Evolutionary conservation across 2,888 invertebrate species (phyloP).

Genomic region (Ctena decussata): DNA sequence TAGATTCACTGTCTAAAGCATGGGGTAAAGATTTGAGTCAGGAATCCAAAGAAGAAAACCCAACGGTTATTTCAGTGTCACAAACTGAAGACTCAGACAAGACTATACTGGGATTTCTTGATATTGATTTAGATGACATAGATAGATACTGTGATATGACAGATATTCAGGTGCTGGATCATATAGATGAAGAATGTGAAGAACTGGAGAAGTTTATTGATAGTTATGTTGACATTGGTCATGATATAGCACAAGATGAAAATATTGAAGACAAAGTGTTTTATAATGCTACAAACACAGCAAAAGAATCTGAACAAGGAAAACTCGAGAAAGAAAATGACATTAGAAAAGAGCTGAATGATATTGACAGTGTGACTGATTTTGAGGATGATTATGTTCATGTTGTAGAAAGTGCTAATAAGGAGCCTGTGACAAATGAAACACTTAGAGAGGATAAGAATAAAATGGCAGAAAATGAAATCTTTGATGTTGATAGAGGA

Average conservation of each 20-base stretch:
- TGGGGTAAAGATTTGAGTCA: not conserved
- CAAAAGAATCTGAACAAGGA: not conserved
- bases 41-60: not conserved
- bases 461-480: not conserved
- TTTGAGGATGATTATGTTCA: not conserved
- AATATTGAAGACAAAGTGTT: not conserved
- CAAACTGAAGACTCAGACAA: not conserved
- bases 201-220: slow-evolving; percentile 5
- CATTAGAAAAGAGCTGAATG: too few relatives aligned
- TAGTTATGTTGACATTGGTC: not conserved
- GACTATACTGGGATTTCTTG: not conserved
- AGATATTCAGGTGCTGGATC: not conserved
- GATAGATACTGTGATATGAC: not conserved
- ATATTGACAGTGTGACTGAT: not conserved
- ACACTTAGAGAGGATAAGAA: not conserved
- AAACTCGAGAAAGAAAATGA: not conserved
- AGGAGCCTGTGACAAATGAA: not conserved
- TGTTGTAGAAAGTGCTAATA: not conserved
- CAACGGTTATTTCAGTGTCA: not conserved
- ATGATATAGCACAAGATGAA: not conserved
- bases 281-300: not conserved
- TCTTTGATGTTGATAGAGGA: not conserved
- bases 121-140: not conserved
- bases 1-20: not conserved
- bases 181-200: slow-evolving; percentile 5